These are phyloP conservation scores for Drosophila gaucha DNA, from an alignment of 2,888 invertebrate genomes.

Conservation along the genomic window DNA sequence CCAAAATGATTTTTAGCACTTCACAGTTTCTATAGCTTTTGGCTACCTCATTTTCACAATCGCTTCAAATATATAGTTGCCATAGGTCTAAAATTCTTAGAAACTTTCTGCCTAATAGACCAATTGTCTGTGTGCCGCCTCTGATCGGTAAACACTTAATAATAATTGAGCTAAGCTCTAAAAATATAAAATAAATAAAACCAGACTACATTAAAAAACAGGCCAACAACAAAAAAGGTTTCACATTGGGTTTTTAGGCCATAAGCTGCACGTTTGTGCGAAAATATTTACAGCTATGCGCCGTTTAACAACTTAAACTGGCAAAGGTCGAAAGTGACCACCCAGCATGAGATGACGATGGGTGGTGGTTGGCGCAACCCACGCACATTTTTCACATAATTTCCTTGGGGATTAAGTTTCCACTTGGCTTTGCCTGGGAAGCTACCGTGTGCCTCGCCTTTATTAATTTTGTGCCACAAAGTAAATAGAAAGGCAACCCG, in stretches of 20 bases:
- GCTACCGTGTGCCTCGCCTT: constrained; percentile 52
- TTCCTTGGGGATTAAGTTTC: constrained; percentile 77
- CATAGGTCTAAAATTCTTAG: too few species aligned
- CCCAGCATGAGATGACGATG: constrained; percentile 12
- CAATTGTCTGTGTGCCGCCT: constrained; percentile 1
- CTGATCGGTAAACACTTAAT: constrained; percentile 53
- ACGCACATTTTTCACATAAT: constrained; percentile 78
- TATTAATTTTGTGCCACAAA: constrained; percentile 72
- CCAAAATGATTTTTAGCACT: not conserved
- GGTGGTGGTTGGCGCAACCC: constrained; percentile 16
- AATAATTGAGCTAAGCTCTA: constrained; percentile 65
- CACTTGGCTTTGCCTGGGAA: constrained; percentile 57
- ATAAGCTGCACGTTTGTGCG: constrained; percentile 50
- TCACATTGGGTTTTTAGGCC: constrained; percentile 34
- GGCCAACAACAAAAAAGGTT: constrained; percentile 41
- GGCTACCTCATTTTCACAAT: too few species aligned
- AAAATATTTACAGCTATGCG: constrained; percentile 60
- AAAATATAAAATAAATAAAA: constrained; percentile 19
- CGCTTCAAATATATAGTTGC: too few species aligned
- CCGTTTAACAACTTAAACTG: constrained; percentile 55
- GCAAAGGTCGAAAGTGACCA: constrained; percentile 16
- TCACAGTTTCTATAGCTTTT: too few species aligned
- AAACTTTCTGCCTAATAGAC: not conserved
- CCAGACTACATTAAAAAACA: constrained; percentile 12
- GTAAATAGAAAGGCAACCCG: constrained; percentile 69